Evolutionary conservation across 1,140 invertebrate genomes (phyloP), one percentile per base, ranked within the genome.

Genomic region (Drosophila repleta): DNA sequence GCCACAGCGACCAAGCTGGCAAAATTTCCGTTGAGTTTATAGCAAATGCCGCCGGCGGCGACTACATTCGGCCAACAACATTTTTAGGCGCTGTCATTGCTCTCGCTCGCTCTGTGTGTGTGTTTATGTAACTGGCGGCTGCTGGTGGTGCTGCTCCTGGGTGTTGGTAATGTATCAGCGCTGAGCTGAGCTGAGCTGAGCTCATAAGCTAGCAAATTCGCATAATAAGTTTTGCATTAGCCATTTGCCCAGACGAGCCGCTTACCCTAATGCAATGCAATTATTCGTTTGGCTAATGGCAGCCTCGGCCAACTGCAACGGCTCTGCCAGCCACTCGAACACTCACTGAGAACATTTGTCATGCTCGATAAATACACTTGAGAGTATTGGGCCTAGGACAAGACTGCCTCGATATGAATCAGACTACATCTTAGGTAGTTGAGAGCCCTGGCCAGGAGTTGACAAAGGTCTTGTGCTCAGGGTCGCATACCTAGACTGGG

Each of bases 221-320:
- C 66, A 79, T 83, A 75, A 83, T 83, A 76, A 83, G 66, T 83
- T 83, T 83, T 65, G 51, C 66, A 68, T 76, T 83, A 72, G 57
- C n/a, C n/a, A n/a, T n/a, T n/a, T n/a, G 57, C 58, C 46, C 20
- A 24, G 67, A 26, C 43, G 21, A 37, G 55, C 67, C 17, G 61
- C 67, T 57, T 48, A 65, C 35, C n/a, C 52, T 35, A 32, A 60
- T 39, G 53, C 67, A 74, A 79, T 79, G 51, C 60, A 79, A 79
- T 79, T 79, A 21, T 43, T 46, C 18, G 65, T 53, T 35, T 35
- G 39, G 39, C 56, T 45, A 67, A 58, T 67, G 35, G 41, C 10
- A 29, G 53, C 35, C 11, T 29, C 29, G 8, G 29, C 52, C 63
- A 18, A 24, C 32, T 18, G 46, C 61, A n/a, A 26, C 20, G 3